These are phyloP conservation scores for Siderastrea radians DNA, from an alignment of 92 coral and sea anemone species.

Conservation along the genomic window DNA sequence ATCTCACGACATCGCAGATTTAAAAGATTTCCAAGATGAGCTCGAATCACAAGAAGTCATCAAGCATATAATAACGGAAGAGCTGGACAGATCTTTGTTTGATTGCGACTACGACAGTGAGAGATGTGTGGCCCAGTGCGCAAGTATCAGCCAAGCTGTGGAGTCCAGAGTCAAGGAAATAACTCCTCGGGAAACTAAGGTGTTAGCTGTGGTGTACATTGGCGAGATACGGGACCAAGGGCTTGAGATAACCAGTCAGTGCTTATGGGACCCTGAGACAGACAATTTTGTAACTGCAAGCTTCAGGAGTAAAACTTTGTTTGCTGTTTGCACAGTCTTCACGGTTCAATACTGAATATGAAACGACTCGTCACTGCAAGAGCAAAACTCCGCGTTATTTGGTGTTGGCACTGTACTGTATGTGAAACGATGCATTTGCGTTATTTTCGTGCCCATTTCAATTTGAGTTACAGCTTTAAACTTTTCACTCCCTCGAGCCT, in stretches of 20 bases:
- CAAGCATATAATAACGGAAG: conserved; percentile 84
- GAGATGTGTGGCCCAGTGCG: conserved; percentile 81
- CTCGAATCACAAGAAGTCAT: conserved; percentile 73
- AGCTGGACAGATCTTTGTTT: conserved; percentile 67
- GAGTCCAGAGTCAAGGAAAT: conserved; percentile 78
- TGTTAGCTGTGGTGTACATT: conserved; percentile 89
- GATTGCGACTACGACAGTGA: conserved; percentile 74
- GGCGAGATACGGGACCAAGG: conserved; percentile 99
- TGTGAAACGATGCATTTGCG: too few relatives aligned
- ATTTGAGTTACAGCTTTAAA: too few relatives aligned
- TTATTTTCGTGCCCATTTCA: too few relatives aligned
- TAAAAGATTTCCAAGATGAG: conserved; percentile 78
- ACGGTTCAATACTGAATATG: conserved; percentile 61
- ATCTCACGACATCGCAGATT: conserved; percentile 60
- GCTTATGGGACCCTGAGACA: conserved; percentile 90
- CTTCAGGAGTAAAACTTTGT: conserved; percentile 82
- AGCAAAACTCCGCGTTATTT: background rate
- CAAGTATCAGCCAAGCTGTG: conserved; percentile 82
- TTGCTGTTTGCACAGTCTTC: conserved; percentile 95
- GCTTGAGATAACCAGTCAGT: conserved; percentile 95
- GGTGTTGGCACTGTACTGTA: background rate
- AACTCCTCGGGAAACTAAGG: conserved; percentile 71
- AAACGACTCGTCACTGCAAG: background rate
- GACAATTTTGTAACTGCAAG: conserved; percentile 94
- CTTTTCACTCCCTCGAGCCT: too few relatives aligned